Base-by-base conservation (phyloP, 2,113 vertebrate genomes). In the Agelaius tricolor region DNA sequence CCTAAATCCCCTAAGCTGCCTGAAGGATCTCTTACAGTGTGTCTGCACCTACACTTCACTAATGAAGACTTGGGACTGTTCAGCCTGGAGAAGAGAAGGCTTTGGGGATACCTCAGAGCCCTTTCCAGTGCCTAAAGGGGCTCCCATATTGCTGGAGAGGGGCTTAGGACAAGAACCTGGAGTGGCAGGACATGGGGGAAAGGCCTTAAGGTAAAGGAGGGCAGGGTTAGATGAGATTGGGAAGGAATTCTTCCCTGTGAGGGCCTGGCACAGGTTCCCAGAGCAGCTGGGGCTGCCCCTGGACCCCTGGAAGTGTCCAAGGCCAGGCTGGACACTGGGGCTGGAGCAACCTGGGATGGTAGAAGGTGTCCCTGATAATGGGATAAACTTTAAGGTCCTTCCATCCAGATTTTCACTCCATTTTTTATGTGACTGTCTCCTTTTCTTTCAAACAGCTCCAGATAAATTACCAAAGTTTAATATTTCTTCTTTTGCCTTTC, bases 311-410 rank as follows among this genome's bases (percentile, higher is more conserved):
- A 0, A 52, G 22, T 22, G 54, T 1, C 44, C 63, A 3, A 44
- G 37, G 9, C 33, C 46, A 68, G 62, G 11, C 0, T 51, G 62
- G 62, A 77, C 0, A 0, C 0, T 35, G 33, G 13, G 21, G 26
- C 26, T 31, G 44, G 83, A 67, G 31, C 27, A 44, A 0, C 22
- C 44, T 37, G 54, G 44, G 54, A 52, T 0, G 17, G 31, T 30
- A 35, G 13, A 11, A 44, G 26, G 20, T 30, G 62, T 18, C 26
- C 24, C 52, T 51, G 35, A 51, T 51, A 18, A 63, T 10, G 7
- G 28, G 68, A 77, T 61, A 12, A 61, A 8, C 17, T 68, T 44
- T 37, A 37, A 44, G 15, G 39, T 7, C 44, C 46, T 69, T 52
- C 73, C 46, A 61, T 44, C 33, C 26, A 20, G 75, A 66, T 37